phyloP scores from a whole-genome alignment of 2,113 vertebrate species.

The rabbit (Oryctolagus cuniculus) region mOryCun1.1 NC_091438.1:28329001-28329500 shows the following conservation, averaged over 20 bases:
- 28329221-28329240: neutral
- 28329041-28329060: neutral
- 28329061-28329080: neutral
- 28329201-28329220: constrained; percentile 3
- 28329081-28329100: neutral
- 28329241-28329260: neutral
- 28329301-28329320: constrained; percentile 7
- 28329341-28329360: neutral
- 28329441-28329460: too few relatives aligned
- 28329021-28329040: neutral
- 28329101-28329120: neutral
- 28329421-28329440: too few relatives aligned
- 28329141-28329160: neutral
- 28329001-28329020: neutral
- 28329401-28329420: too few relatives aligned
- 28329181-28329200: neutral
- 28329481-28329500: too few relatives aligned
- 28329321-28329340: neutral
- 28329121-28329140: neutral
- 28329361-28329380: neutral
- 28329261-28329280: neutral
- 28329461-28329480: too few relatives aligned
- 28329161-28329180: neutral
- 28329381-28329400: constrained; percentile 10
- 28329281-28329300: neutral